Evolutionary conservation across 2,888 invertebrate species (phyloP), one percentile per base, ranked within the genome.

Genomic region (Caenorhabditis sp.): DNA sequence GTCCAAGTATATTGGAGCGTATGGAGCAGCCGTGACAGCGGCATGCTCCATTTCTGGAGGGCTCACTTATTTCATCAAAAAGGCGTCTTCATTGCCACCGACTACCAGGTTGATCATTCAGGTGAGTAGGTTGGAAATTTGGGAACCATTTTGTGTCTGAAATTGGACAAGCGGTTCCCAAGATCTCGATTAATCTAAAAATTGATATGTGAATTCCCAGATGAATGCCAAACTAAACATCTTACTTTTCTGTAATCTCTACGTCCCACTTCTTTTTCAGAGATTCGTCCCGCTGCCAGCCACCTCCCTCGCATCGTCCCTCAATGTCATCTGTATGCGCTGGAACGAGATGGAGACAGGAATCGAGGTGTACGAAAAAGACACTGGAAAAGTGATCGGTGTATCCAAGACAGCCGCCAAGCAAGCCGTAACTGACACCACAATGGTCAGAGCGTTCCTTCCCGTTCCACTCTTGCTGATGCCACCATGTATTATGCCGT

Each of bases 321-420:
- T 90, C 82, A 94, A 94, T 89, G 93, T 93, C 4, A 70, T 94
- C 24, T 90, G 93, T 81, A 94, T 94, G 94, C 90, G 94, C 66
- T 93, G 93, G 87, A 93, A 91, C 82, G 88, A 89, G 31, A 31
- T 89, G 66, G 72, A 83, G 38, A 84, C 86, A 7, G 87, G 94
- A 12, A 93, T 94, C 72, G 93, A 93, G 28, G 93, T 94, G 2
- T 90, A 92, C 74, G 93, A 94, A 82, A 89, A 91, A 41, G 82
- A 92, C 24, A 69, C 79, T 0, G 92, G 93, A 10, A 91, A 92
- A 41, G 90, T 92, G 1, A 89, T 94, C 4, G 94, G 94, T n/a
- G 92, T 93, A 0, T 94, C 93, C 12, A 92, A 93, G 89, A 89
- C 93, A 24, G 94, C 94, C 16, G 94, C 94, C 14, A 93, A 92